A percentile compares a stretch with the other conserved stretches of the same genome.
Conservation (phyloP, 1,140 invertebrate genomes). For the Plodia interpunctella region DNA sequence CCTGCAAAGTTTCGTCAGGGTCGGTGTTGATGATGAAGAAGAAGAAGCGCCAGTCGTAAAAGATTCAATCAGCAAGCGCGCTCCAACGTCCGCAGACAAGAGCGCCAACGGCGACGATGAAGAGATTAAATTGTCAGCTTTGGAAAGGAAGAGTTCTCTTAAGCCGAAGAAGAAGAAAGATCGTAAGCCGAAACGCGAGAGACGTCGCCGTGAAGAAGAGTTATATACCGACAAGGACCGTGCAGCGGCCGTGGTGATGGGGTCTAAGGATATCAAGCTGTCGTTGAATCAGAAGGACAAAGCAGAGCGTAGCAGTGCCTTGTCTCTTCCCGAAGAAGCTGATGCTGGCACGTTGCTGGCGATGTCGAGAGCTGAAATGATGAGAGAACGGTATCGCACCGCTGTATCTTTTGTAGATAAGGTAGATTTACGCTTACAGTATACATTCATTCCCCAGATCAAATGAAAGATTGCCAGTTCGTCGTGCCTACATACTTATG, state of each 20-base stretch:
- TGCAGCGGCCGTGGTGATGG: conserved; percentile 91
- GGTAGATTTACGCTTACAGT: conserved; percentile 72
- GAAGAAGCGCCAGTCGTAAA: conserved; percentile 62
- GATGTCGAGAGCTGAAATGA: conserved; percentile 85
- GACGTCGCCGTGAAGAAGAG: conserved; percentile 84
- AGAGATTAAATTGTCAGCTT: conserved; percentile 36
- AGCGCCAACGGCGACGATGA: conserved; percentile 42
- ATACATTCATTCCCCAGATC: no score
- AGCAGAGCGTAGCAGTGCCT: conserved; percentile 84
- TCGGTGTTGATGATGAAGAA: conserved; percentile 75
- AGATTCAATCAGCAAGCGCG: conserved; percentile 67
- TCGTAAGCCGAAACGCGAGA: conserved; percentile 73
- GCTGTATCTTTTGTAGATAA: conserved; percentile 88
- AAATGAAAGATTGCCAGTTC: no score
- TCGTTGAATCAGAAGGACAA: conserved; percentile 88
- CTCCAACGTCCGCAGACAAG: conserved; percentile 51
- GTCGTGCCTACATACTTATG: no score
- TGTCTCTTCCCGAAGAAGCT: conserved; percentile 87
- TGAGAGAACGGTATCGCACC: conserved; percentile 81
- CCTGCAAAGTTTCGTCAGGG: conserved; percentile 85
- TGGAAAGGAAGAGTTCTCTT: conserved; percentile 50
- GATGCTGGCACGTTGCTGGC: conserved; percentile 86
- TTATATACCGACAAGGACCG: conserved; percentile 93
- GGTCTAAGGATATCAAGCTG: conserved; percentile 89
- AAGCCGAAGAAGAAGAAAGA: conserved; percentile 59